Conservation (phyloP, 2,888 invertebrate species). For the Stenoptilia bipunctidactyla region DNA sequence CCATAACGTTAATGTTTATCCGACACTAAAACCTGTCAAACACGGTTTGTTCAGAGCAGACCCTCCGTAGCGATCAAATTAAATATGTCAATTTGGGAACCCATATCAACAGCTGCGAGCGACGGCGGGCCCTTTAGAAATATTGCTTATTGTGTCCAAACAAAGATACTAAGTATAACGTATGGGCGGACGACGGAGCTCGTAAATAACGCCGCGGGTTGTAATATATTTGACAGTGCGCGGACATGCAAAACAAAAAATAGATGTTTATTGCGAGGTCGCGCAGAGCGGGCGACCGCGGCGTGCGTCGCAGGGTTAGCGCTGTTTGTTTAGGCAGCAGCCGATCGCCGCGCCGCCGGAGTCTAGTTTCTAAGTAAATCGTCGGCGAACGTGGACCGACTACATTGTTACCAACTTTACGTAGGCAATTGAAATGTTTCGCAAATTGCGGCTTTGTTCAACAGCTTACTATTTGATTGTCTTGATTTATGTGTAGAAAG, state of each 20-base stretch:
- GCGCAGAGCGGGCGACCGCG: slow-evolving; percentile 11
- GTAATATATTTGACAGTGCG: slow-evolving; percentile 72
- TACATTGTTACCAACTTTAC: too few relatives aligned
- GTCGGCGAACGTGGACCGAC: not conserved
- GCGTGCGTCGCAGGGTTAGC: slow-evolving; percentile 3
- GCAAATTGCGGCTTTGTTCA: not conserved
- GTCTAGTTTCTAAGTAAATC: not conserved
- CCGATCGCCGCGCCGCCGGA: slow-evolving; percentile 1
- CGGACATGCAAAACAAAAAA: slow-evolving; percentile 71
- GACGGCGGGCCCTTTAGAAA: slow-evolving; percentile 68
- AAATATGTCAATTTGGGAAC: slow-evolving; percentile 71
- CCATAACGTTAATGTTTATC: slow-evolving; percentile 61
- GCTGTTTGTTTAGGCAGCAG: slow-evolving; percentile 1
- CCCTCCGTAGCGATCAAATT: slow-evolving; percentile 68
- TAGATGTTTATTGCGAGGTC: slow-evolving; percentile 64
- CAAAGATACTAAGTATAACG: slow-evolving; percentile 72
- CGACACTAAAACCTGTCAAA: slow-evolving; percentile 69
- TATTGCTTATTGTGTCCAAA: slow-evolving; percentile 72
- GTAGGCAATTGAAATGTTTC: not conserved
- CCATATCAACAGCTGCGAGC: slow-evolving; percentile 70
- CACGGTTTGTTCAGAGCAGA: slow-evolving; percentile 42
- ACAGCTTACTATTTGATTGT: too few relatives aligned
- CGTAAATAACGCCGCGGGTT: slow-evolving; percentile 69
- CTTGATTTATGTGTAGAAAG: too few relatives aligned
- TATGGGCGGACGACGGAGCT: slow-evolving; percentile 68